Percentiles rank a stretch among this genome's conserved stretches.
phyloP scores from a whole-genome alignment of 2,888 invertebrate genomes.

The Ernsta delagoae region DNA sequence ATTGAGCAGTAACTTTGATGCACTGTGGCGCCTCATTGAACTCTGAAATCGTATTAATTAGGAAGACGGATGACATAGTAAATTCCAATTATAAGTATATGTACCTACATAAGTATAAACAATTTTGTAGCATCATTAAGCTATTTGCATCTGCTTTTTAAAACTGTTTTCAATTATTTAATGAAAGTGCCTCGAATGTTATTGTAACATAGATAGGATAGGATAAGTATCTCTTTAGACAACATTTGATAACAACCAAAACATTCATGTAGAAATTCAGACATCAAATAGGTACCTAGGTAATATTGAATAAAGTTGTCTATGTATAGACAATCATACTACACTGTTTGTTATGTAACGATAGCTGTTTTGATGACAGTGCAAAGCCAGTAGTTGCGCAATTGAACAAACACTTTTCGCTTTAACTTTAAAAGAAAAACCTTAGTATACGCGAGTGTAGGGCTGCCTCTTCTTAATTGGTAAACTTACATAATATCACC shows the following conservation, averaged over 20 bases:
- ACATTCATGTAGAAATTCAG: no score
- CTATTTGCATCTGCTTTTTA: not conserved
- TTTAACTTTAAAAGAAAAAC: conserved; percentile 34
- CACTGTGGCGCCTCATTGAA: conserved; percentile 44
- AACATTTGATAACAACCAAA: no score
- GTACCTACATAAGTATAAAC: no score
- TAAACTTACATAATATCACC: no score
- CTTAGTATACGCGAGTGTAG: conserved; percentile 6
- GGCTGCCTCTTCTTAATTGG: conserved; percentile 1
- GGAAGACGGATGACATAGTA: no score
- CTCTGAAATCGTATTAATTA: not conserved
- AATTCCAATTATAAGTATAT: no score
- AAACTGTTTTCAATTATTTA: no score
- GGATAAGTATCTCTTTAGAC: no score
- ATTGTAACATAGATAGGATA: no score
- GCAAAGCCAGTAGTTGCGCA: conserved; percentile 39
- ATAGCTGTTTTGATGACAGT: conserved; percentile 51
- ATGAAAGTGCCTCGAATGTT: not conserved
- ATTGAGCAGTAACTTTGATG: conserved; percentile 56
- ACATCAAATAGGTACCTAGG: no score
- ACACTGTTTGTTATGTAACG: conserved; percentile 18
- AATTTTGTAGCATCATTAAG: not conserved
- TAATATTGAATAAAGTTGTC: no score
- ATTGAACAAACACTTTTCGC: conserved; percentile 42
- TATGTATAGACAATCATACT: no score